These are phyloP conservation scores for Bradypus variegatus DNA, from an alignment of 2,797 vertebrate species.

Conservation along the genomic window DNA sequence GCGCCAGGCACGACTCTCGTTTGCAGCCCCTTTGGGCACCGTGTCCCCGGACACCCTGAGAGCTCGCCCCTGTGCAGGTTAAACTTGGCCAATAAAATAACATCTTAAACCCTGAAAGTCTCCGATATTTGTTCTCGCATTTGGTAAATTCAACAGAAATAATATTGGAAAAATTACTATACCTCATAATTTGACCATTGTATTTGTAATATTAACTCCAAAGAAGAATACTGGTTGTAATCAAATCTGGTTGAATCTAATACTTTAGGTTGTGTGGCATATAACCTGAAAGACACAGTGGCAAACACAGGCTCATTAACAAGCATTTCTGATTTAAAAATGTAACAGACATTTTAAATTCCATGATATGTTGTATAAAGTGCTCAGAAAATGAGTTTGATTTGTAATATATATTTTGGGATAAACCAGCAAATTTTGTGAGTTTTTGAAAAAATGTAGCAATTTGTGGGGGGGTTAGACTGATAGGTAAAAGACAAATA, in stretches of 20 bases:
- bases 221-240: background rate
- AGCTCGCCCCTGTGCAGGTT: too few species aligned
- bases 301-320: background rate
- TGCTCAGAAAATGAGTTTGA: background rate
- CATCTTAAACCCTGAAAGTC: too few species aligned
- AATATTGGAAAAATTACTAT: too few species aligned
- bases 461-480: background rate
- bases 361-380: too few species aligned
- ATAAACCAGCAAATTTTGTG: background rate
- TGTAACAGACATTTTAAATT: background rate
- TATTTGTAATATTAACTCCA: background rate
- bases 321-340: background rate
- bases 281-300: background rate
- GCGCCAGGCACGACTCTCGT: too few species aligned
- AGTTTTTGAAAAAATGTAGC: background rate
- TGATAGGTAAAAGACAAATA: background rate
- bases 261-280: background rate
- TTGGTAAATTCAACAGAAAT: too few species aligned
- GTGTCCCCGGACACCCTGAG: too few species aligned
- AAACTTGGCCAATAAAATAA: too few species aligned
- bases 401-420: background rate
- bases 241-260: background rate
- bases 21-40: too few species aligned
- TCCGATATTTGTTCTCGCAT: too few species aligned
- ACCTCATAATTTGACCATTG: background rate